phyloP scores from a whole-genome alignment of 2,888 invertebrate species.

The Pammene aurita region DNA sequence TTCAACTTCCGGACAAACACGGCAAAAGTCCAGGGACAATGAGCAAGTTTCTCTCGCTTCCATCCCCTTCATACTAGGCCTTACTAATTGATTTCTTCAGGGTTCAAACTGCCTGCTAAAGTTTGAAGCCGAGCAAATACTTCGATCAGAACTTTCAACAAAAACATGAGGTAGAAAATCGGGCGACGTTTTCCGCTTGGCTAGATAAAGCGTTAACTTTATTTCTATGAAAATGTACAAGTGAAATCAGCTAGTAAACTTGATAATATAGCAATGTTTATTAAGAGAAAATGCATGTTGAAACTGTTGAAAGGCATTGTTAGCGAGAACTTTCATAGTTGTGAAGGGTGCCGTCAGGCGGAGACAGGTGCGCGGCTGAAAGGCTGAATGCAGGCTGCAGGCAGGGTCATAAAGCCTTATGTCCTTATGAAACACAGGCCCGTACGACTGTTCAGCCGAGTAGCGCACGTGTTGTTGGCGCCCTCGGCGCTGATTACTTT shows the following conservation, averaged over 20 bases:
- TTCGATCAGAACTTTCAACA: constrained; percentile 19
- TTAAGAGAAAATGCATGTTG: constrained; percentile 33
- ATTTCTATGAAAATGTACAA: constrained; percentile 13
- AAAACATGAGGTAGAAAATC: constrained; percentile 13
- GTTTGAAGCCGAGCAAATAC: constrained; percentile 15
- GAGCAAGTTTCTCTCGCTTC: constrained; percentile 11
- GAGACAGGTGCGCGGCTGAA: constrained; percentile 36
- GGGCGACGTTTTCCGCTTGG: not conserved
- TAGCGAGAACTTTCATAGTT: constrained; percentile 34
- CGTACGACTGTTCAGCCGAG: constrained; percentile 12
- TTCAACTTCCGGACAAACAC: constrained; percentile 21
- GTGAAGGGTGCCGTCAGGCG: constrained; percentile 24
- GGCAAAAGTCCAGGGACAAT: constrained; percentile 20
- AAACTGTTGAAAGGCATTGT: constrained; percentile 37
- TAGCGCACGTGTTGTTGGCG: constrained; percentile 32
- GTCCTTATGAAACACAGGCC: not conserved
- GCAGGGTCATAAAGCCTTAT: not conserved
- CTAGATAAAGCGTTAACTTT: constrained; percentile 14
- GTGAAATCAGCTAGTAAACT: constrained; percentile 1
- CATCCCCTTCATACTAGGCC: constrained; percentile 15
- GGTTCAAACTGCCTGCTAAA: constrained; percentile 28
- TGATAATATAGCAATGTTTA: constrained; percentile 29
- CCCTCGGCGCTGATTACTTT: constrained; percentile 39
- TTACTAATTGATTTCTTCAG: constrained; percentile 32
- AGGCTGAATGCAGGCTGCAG: constrained; percentile 36